phyloP scores from a whole-genome alignment of 2,113 vertebrate genomes.

The Actinemys pallida region DNA sequence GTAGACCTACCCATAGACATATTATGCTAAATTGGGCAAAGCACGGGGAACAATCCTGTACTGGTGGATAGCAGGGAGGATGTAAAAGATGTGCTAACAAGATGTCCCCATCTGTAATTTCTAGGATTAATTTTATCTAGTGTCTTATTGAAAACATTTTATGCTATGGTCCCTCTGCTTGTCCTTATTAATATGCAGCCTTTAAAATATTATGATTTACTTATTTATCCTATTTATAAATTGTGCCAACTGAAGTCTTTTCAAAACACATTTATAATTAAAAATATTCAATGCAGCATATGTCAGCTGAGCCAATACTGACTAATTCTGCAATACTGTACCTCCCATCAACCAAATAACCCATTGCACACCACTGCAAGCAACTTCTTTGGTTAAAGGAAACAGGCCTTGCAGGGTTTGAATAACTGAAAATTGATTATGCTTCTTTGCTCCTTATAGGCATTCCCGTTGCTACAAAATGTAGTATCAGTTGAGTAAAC shows the following conservation, averaged over 20 bases:
- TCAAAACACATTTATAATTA: neutral
- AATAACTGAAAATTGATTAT: neutral
- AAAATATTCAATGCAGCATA: neutral
- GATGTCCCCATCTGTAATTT: neutral
- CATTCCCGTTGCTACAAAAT: slow-evolving; percentile 4
- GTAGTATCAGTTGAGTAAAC: slow-evolving; percentile 4
- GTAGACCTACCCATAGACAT: neutral
- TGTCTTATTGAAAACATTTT: slow-evolving; percentile 8
- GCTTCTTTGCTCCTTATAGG: neutral
- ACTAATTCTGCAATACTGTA: neutral
- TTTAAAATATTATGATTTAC: neutral
- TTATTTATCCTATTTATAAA: slow-evolving; percentile 5
- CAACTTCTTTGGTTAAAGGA: neutral
- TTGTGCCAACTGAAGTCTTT: slow-evolving; percentile 26
- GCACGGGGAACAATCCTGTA: neutral
- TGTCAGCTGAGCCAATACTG: neutral
- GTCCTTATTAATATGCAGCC: neutral
- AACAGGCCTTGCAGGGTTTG: neutral
- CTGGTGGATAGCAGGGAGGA: neutral
- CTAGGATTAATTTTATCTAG: slow-evolving; percentile 11
- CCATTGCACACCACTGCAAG: neutral
- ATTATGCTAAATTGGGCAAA: neutral
- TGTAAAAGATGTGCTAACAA: neutral
- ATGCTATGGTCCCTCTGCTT: neutral
- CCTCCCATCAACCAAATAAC: neutral